phyloP scores from a whole-genome alignment of 1,140 invertebrate genomes.

The Caenorhabditis briggsae region DNA sequence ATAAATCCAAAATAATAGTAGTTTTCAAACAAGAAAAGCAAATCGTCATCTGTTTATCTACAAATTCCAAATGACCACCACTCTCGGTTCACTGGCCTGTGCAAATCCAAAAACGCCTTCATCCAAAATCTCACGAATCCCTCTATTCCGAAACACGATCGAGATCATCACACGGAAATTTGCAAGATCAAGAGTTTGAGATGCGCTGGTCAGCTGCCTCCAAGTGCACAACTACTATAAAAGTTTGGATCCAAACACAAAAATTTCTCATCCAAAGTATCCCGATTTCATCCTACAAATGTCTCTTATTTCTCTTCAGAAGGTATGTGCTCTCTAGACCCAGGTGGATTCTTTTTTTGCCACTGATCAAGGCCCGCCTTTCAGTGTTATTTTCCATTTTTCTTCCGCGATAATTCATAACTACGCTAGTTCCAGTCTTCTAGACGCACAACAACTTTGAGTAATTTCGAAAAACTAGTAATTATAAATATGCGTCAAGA shows the following conservation, averaged over 20 bases:
- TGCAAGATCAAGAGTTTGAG: neutral
- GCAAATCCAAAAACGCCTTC: neutral
- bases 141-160: neutral
- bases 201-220: too few relatives aligned
- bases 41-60: neutral
- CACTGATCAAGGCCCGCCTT: neutral
- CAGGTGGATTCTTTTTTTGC: neutral
- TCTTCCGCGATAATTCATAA: neutral
- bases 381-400: neutral
- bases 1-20: too few relatives aligned
- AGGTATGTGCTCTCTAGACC: neutral
- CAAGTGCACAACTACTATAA: neutral
- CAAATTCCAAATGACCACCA: neutral
- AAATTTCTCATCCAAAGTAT: too few relatives aligned
- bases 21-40: too few relatives aligned
- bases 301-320: neutral
- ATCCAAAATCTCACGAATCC: neutral
- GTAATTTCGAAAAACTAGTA: neutral
- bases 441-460: neutral
- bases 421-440: neutral
- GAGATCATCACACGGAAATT: neutral
- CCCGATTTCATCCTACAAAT: neutral
- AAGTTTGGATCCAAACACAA: too few relatives aligned
- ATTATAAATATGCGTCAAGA: slow-evolving; percentile 15
- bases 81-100: slow-evolving; percentile 13